phyloP scores from a whole-genome alignment of 2,888 invertebrate genomes.

The Ophioninae sp. region DNA sequence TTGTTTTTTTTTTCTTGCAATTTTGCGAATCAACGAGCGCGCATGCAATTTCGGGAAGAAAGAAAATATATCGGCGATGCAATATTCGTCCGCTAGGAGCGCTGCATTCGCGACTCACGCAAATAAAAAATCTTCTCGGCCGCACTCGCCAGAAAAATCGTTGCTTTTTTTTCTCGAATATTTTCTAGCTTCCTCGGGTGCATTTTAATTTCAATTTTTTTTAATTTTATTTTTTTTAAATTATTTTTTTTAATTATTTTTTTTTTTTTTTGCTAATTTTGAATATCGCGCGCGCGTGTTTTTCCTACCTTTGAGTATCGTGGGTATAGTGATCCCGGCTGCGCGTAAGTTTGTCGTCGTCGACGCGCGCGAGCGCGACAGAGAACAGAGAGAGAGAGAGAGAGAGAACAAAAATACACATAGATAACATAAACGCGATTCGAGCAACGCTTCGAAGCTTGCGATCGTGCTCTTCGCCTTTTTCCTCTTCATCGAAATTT shows the following conservation, averaged over 20 bases:
- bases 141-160: neutral
- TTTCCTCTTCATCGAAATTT: neutral
- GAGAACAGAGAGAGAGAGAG: constrained; percentile 78
- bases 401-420: constrained; percentile 73
- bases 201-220: neutral
- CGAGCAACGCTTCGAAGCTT: constrained; percentile 65
- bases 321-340: constrained; percentile 81
- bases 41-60: constrained; percentile 5
- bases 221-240: neutral
- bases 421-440: constrained; percentile 61
- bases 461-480: constrained; percentile 62
- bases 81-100: neutral
- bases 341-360: constrained; percentile 67
- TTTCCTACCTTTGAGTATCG: constrained; percentile 80
- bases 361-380: constrained; percentile 74
- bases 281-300: constrained; percentile 31
- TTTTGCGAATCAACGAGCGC: neutral
- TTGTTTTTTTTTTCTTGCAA: too few species aligned
- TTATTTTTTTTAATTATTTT: neutral
- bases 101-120: neutral
- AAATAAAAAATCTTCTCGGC: neutral
- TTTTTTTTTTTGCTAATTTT: neutral
- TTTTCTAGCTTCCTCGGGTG: constrained; percentile 15
- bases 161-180: constrained; percentile 9
- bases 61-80: neutral